These are phyloP conservation scores for Brachionus rubens DNA, from an alignment of 1,140 invertebrate species.

Conservation along the genomic window DNA sequence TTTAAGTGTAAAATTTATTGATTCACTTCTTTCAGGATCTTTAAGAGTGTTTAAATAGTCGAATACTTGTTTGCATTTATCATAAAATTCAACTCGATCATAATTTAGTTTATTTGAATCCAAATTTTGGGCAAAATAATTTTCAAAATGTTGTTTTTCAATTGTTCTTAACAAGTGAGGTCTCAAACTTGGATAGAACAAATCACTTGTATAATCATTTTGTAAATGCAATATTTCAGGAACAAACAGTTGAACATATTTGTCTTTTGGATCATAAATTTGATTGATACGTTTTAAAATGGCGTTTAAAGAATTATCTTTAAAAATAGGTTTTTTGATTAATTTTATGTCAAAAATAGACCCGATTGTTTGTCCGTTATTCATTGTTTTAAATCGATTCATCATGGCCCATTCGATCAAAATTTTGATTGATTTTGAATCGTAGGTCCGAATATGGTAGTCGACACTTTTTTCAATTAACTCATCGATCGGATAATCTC, in stretches of 20 bases:
- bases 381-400: not conserved
- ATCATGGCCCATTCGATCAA: constrained; percentile 4
- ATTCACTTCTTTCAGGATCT: not conserved
- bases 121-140: not conserved
- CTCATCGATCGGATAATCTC: not conserved
- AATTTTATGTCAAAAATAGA: not conserved
- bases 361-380: not conserved
- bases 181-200: not conserved
- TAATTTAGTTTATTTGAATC: not conserved
- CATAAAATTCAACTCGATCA: not conserved
- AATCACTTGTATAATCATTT: not conserved
- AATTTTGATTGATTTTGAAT: not conserved
- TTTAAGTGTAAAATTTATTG: not conserved
- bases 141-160: not conserved
- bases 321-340: not conserved
- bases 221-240: not conserved
- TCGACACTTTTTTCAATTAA: not conserved
- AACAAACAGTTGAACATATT: not conserved
- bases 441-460: not conserved
- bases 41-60: not conserved
- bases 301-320: not conserved
- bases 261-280: constrained; percentile 27
- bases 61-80: not conserved
- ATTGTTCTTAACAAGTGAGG: not conserved
- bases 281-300: not conserved